These are phyloP conservation scores for Alosa alosa DNA, from an alignment of 2,113 vertebrate species.

Conservation along the genomic window DNA sequence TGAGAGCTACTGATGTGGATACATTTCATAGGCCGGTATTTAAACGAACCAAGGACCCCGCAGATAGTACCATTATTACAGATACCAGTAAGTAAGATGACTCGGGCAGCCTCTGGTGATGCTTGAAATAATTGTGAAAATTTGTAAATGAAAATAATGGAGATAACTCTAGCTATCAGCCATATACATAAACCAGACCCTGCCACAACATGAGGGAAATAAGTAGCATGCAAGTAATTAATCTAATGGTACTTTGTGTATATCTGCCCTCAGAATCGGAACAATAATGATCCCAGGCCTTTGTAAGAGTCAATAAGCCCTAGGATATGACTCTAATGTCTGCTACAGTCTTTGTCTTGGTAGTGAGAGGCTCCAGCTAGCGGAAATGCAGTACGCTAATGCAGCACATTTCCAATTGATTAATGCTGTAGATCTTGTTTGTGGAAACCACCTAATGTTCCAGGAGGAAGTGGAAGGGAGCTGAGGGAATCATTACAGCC, in stretches of 20 bases:
- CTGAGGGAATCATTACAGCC: conserved; percentile 39
- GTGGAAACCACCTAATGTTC: conserved; percentile 62
- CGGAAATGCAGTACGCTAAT: conserved; percentile 55
- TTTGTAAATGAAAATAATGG: conserved; percentile 34
- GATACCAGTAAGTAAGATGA: conserved; percentile 36
- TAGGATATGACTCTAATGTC: conserved; percentile 42
- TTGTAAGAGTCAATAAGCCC: conserved; percentile 53
- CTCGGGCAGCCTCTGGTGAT: conserved; percentile 39
- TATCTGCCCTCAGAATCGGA: conserved; percentile 40
- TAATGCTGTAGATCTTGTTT: conserved; percentile 65
- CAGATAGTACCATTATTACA: conserved; percentile 60
- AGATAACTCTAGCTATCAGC: conserved; percentile 39
- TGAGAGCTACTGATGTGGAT: conserved; percentile 64
- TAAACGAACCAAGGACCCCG: conserved; percentile 60
- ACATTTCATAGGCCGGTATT: conserved; percentile 66
- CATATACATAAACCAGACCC: conserved; percentile 12
- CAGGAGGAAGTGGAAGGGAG: conserved; percentile 40
- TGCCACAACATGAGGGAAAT: neutral
- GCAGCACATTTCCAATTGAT: conserved; percentile 63
- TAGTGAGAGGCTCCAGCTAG: conserved; percentile 42
- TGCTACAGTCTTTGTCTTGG: conserved; percentile 51
- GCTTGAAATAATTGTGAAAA: conserved; percentile 51
- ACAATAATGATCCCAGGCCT: conserved; percentile 41
- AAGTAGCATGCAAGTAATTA: conserved; percentile 50
- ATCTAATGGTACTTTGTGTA: conserved; percentile 47